These are phyloP conservation scores for Rutilus rutilus DNA, from an alignment of 2,113 vertebrate species.

Conservation along the genomic window DNA sequence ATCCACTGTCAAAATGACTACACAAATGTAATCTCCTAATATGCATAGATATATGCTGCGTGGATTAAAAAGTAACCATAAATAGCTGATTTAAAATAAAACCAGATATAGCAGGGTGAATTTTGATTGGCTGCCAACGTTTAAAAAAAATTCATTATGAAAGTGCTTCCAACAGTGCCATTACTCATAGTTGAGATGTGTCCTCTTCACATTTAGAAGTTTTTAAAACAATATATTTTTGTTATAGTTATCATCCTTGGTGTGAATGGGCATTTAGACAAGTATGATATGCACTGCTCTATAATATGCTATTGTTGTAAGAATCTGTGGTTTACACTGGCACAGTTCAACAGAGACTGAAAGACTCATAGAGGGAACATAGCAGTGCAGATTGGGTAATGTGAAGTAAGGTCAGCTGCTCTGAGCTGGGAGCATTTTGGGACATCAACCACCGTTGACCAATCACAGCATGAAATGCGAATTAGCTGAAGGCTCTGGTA, in stretches of 20 bases:
- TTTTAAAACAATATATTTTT: no score
- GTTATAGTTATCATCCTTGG: no score
- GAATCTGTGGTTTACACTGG: constrained; percentile 5
- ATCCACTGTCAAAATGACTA: background rate
- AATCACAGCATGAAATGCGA: constrained; percentile 53
- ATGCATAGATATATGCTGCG: background rate
- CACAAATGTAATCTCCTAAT: constrained; percentile 5
- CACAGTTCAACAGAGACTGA: background rate
- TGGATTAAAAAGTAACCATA: background rate
- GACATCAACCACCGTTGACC: constrained; percentile 53
- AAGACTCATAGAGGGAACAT: constrained; percentile 17
- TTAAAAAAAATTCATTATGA: no score
- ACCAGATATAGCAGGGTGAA: no score
- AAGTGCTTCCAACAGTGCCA: no score
- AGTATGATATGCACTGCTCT: background rate
- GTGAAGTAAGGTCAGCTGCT: constrained; percentile 54
- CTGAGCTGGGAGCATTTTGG: constrained; percentile 48
- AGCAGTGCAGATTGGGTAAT: constrained; percentile 20
- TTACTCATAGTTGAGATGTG: no score
- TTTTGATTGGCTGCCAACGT: no score
- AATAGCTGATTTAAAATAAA: background rate
- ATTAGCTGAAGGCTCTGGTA: constrained; percentile 45
- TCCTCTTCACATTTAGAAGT: no score
- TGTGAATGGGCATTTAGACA: background rate
- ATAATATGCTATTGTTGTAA: constrained; percentile 4